These are phyloP conservation scores for Callopanchax toddi DNA, from an alignment of 2,113 vertebrate genomes.

Conservation along the genomic window DNA sequence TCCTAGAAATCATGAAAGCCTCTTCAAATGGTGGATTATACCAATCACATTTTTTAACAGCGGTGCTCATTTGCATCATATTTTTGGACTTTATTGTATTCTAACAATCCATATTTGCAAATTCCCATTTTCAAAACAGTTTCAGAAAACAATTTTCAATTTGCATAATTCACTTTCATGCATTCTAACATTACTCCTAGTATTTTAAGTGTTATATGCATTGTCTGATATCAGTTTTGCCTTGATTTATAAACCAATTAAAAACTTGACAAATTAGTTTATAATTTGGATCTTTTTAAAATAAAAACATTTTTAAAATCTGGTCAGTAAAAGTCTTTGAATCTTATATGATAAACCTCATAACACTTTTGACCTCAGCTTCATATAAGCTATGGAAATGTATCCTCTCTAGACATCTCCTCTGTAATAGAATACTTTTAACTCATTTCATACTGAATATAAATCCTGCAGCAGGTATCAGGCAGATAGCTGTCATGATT, in stretches of 20 bases:
- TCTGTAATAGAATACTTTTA: background rate
- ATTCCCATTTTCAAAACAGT: too few relatives aligned
- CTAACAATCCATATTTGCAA: too few relatives aligned
- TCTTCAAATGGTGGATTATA: conserved; percentile 43
- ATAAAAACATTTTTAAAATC: too few relatives aligned
- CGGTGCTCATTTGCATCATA: conserved; percentile 33
- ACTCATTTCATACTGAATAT: background rate
- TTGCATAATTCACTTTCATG: too few relatives aligned
- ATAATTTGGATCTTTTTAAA: background rate
- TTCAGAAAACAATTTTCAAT: too few relatives aligned
- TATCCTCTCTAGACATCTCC: background rate
- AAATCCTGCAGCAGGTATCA: background rate
- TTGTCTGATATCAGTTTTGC: too few relatives aligned
- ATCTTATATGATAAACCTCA: background rate
- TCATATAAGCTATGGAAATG: too few relatives aligned
- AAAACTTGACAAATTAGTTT: background rate
- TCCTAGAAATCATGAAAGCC: conserved; percentile 49
- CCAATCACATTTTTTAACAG: conserved; percentile 44
- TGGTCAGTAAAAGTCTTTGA: background rate
- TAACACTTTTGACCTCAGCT: too few relatives aligned
- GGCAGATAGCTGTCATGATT: background rate
- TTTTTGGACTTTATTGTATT: background rate
- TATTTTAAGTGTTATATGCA: too few relatives aligned
- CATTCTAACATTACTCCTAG: too few relatives aligned
- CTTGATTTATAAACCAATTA: too few relatives aligned